phyloP scores from a whole-genome alignment of 1,140 invertebrate genomes.

The Aphelinus certus region DNA sequence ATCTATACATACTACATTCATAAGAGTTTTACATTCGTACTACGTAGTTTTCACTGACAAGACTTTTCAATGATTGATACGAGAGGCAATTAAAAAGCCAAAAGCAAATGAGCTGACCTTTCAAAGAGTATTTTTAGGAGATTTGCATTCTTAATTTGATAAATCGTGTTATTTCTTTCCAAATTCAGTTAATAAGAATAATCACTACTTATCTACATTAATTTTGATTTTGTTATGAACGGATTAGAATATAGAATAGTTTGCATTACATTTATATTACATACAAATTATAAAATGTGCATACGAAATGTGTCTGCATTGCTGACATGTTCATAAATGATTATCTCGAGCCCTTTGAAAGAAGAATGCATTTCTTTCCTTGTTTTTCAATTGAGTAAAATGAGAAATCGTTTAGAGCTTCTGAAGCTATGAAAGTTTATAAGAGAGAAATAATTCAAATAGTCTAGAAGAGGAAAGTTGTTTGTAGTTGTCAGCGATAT shows the following conservation, averaged over 20 bases:
- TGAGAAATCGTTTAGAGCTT: constrained; percentile 31
- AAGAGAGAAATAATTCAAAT: constrained; percentile 24
- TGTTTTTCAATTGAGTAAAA: constrained; percentile 27
- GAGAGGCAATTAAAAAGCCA: constrained; percentile 9
- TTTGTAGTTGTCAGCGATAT: constrained; percentile 19
- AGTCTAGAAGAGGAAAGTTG: constrained; percentile 32
- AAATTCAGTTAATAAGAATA: constrained; percentile 23
- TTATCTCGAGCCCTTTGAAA: constrained; percentile 12
- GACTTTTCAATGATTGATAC: constrained; percentile 1
- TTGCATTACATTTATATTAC: too few species aligned
- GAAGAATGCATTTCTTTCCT: constrained; percentile 24
- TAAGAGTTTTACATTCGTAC: neutral
- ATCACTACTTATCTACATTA: constrained; percentile 20
- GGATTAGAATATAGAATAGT: too few species aligned
- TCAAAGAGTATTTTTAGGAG: neutral
- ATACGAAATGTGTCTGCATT: constrained; percentile 13
- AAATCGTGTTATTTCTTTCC: constrained; percentile 18
- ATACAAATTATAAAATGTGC: too few species aligned
- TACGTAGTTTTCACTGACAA: constrained; percentile 7
- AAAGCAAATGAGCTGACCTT: constrained; percentile 10
- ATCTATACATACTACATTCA: neutral
- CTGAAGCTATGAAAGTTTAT: constrained; percentile 19
- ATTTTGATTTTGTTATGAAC: constrained; percentile 22
- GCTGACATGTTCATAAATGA: neutral
- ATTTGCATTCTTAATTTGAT: neutral